Percentiles rank a stretch among this genome's conserved stretches.
These are phyloP conservation scores for Sarcophaga carnaria DNA, from an alignment of 2,888 invertebrate species.

Conservation along the genomic window DNA sequence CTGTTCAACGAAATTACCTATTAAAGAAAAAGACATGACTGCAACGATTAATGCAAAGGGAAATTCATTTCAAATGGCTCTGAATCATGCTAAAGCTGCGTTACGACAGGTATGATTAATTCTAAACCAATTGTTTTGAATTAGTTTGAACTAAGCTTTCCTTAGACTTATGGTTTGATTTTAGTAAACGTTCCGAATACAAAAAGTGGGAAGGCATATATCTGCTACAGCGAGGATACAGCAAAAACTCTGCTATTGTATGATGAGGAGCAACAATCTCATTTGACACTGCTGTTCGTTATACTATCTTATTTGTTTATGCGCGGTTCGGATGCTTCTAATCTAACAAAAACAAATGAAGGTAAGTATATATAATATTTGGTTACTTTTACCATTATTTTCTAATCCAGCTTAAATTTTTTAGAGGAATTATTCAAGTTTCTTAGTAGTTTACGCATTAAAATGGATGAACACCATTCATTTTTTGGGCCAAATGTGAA, in stretches of 20 bases:
- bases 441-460: conserved; percentile 73
- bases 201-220: conserved; percentile 71
- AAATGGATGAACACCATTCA: conserved; percentile 71
- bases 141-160: neutral
- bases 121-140: neutral
- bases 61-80: conserved; percentile 61
- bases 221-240: conserved; percentile 71
- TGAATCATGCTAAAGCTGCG: conserved; percentile 66
- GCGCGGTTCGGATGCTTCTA: conserved; percentile 71
- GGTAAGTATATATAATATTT: conserved; percentile 63
- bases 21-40: conserved; percentile 73
- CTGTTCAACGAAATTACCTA: conserved; percentile 72
- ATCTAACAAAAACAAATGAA: conserved; percentile 68
- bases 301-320: conserved; percentile 75
- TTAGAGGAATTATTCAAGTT: conserved; percentile 72
- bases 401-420: neutral
- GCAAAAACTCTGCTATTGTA: conserved; percentile 68
- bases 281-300: conserved; percentile 74
- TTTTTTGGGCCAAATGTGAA: conserved; percentile 73
- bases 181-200: conserved; percentile 71
- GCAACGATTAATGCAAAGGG: conserved; percentile 69
- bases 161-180: conserved; percentile 73
- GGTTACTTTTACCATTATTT: neutral
- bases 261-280: conserved; percentile 70
- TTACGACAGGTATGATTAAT: conserved; percentile 69